These are phyloP conservation scores for Pycnomerus fuliginosus DNA, from an alignment of 2,888 invertebrate species.

Conservation along the genomic window DNA sequence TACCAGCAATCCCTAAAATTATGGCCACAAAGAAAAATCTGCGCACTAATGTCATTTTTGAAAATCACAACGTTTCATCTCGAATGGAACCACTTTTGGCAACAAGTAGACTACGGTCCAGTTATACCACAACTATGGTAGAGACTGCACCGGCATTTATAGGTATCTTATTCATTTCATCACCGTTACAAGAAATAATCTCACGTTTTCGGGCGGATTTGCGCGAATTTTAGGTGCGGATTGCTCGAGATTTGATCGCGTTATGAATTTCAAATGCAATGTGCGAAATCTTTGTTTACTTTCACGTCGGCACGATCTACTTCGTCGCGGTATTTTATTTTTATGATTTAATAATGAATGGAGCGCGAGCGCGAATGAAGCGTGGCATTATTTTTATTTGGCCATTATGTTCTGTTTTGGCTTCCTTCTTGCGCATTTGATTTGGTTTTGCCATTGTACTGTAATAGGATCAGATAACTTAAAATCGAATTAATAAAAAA, in stretches of 20 bases:
- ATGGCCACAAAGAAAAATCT: too few species aligned
- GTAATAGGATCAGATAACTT: too few species aligned
- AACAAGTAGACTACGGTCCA: slow-evolving; percentile 17
- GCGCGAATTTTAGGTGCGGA: not conserved
- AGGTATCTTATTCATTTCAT: slow-evolving; percentile 17
- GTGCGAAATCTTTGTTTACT: slow-evolving; percentile 6
- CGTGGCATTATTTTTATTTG: too few species aligned
- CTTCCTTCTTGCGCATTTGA: too few species aligned
- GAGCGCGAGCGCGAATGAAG: too few species aligned
- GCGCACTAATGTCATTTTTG: too few species aligned
- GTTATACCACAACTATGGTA: slow-evolving; percentile 18
- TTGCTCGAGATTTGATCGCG: not conserved
- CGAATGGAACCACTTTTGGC: slow-evolving; percentile 8
- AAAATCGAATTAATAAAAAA: too few species aligned
- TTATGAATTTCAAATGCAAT: not conserved
- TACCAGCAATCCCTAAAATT: too few species aligned
- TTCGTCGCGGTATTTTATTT: slow-evolving; percentile 7
- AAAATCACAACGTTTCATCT: slow-evolving; percentile 6
- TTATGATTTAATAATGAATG: too few species aligned
- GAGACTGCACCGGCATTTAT: slow-evolving; percentile 9
- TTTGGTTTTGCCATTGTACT: too few species aligned
- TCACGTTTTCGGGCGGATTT: slow-evolving; percentile 7
- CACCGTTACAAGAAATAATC: not conserved
- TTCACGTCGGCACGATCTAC: slow-evolving; percentile 12
- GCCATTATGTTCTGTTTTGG: too few species aligned